Conservation (phyloP, 2,797 vertebrate genomes). For the Sebastes iracundus region DNA sequence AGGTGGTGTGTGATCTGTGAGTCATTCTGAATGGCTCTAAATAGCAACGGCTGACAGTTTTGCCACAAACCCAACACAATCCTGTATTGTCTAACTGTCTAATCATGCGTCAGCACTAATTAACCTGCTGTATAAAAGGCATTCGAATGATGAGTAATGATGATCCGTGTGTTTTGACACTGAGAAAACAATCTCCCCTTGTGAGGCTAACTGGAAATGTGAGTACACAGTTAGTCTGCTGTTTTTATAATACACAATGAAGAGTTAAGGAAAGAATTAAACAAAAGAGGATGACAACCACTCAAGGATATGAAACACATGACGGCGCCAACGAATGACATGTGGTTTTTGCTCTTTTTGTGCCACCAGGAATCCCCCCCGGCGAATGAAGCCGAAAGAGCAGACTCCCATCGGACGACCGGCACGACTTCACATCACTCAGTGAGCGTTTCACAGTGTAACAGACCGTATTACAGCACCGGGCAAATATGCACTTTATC, state of each 20-base stretch:
- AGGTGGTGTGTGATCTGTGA: not conserved
- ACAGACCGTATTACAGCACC: constrained; percentile 72
- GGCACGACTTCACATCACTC: constrained; percentile 64
- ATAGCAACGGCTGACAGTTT: constrained; percentile 5
- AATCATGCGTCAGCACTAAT: not conserved
- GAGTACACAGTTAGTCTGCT: not conserved
- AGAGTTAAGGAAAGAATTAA: not conserved
- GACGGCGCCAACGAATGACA: constrained; percentile 16
- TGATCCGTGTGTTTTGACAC: not conserved
- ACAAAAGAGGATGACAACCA: constrained; percentile 5
- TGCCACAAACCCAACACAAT: not conserved
- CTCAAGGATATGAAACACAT: constrained; percentile 32
- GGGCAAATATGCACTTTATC: constrained; percentile 80
- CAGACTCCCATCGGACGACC: constrained; percentile 33
- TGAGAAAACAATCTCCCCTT: not conserved
- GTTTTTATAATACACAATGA: not conserved
- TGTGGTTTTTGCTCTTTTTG: constrained; percentile 33
- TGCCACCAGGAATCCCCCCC: constrained; percentile 28
- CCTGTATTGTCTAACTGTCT: not conserved
- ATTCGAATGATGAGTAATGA: not conserved
- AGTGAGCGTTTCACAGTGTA: constrained; percentile 56
- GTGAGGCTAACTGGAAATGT: not conserved
- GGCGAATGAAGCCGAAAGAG: constrained; percentile 7
- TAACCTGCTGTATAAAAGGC: not conserved
- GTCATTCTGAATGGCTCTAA: not conserved